phyloP scores from a whole-genome alignment of 2,888 invertebrate genomes.

The Cryptops parisi region DNA sequence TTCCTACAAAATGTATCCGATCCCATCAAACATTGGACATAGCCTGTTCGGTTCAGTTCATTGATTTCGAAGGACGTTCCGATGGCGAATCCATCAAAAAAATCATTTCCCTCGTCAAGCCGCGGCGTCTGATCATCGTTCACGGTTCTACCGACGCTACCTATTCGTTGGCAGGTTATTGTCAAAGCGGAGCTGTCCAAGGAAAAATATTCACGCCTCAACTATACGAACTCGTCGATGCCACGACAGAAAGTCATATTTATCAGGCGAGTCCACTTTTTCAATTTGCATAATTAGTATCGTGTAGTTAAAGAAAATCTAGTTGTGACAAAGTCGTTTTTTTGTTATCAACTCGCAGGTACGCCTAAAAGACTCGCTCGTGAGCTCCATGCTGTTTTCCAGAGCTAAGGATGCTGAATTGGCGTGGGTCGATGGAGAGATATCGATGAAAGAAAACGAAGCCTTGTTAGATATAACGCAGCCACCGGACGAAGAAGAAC shows the following conservation, averaged over 20 bases:
- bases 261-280: too few species aligned
- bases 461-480: conserved; percentile 14
- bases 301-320: conserved; percentile 5
- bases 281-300: too few species aligned
- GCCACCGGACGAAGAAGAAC: conserved; percentile 5
- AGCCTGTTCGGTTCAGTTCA: conserved; percentile 75
- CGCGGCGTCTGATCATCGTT: conserved; percentile 62
- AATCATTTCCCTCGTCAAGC: conserved; percentile 54
- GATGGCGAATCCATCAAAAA: conserved; percentile 49
- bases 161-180: conserved; percentile 49
- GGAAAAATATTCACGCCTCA: conserved; percentile 63
- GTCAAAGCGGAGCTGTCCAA: conserved; percentile 45
- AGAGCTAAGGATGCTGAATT: conserved; percentile 76
- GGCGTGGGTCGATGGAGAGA: conserved; percentile 84
- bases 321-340: background rate
- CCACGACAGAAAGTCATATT: conserved; percentile 94
- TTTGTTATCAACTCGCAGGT: conserved; percentile 43
- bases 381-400: conserved; percentile 72
- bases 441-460: conserved; percentile 32
- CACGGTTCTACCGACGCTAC: conserved; percentile 57
- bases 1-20: conserved; percentile 79
- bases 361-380: conserved; percentile 75
- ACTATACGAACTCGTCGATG: conserved; percentile 64
- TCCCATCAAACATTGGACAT: conserved; percentile 58
- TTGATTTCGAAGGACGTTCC: conserved; percentile 84